phyloP scores from a whole-genome alignment of 35 echinoderm and acorn worm genomes.

The Apostichopus japonicus region DNA sequence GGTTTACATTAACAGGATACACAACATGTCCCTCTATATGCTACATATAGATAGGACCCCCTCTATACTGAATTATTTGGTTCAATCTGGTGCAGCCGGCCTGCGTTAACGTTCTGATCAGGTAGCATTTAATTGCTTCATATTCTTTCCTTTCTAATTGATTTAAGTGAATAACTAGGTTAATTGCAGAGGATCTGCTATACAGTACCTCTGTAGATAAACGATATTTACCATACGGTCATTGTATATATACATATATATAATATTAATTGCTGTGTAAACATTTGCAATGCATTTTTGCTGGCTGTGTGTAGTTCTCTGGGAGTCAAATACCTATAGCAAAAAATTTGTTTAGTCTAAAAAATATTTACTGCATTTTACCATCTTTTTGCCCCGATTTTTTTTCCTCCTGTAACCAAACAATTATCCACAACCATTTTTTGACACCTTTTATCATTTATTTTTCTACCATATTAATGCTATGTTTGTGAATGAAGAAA shows the following conservation, averaged over 20 bases:
- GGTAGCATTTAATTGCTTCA: too few species aligned
- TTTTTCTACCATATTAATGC: conserved; percentile 1
- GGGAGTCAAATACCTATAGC: background rate
- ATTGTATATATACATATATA: background rate
- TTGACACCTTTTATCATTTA: background rate
- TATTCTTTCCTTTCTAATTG: too few species aligned
- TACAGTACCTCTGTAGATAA: too few species aligned
- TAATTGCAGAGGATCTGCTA: too few species aligned
- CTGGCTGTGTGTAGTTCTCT: background rate
- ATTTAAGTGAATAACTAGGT: too few species aligned
- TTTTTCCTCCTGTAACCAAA: background rate
- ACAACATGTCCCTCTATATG: too few species aligned
- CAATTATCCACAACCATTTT: background rate
- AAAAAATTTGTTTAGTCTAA: background rate
- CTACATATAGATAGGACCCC: too few species aligned
- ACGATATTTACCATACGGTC: too few species aligned
- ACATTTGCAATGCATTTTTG: background rate
- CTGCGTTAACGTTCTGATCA: too few species aligned
- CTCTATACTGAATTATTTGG: too few species aligned
- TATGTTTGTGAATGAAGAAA: background rate
- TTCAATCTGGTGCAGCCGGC: too few species aligned
- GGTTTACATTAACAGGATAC: too few species aligned
- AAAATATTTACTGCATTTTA: background rate
- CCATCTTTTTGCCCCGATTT: background rate
- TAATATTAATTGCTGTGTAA: background rate